Evolutionary conservation across 2,797 vertebrate species (phyloP).

Genomic region (Cottoperca gobio): DNA sequence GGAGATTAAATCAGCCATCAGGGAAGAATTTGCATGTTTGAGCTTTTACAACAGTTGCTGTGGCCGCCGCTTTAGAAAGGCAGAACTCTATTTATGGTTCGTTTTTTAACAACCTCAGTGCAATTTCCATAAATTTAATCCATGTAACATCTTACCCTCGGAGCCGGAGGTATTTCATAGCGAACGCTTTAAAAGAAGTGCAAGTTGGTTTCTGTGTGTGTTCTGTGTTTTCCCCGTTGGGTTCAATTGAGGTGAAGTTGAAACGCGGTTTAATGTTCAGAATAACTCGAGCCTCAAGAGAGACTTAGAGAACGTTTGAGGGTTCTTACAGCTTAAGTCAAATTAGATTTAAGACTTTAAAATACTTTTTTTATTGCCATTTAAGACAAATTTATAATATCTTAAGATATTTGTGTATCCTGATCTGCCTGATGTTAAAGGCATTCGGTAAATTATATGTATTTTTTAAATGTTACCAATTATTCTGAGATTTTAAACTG

Average conservation of each 20-base stretch:
- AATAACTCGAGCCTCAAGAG: neutral
- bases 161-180: conserved; percentile 17
- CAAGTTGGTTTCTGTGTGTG: conserved; percentile 6
- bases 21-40: conserved; percentile 66
- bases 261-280: neutral
- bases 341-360: too few relatives aligned
- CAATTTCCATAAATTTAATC: conserved; percentile 31
- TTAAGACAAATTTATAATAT: too few relatives aligned
- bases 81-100: conserved; percentile 4
- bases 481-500: too few relatives aligned
- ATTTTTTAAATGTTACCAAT: too few relatives aligned
- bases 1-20: conserved; percentile 51
- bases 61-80: conserved; percentile 41
- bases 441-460: too few relatives aligned
- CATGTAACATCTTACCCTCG: neutral
- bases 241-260: neutral
- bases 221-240: neutral
- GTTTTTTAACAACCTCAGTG: conserved; percentile 13
- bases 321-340: too few relatives aligned
- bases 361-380: too few relatives aligned
- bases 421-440: too few relatives aligned
- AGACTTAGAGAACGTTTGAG: neutral
- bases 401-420: too few relatives aligned
- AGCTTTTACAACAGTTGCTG: conserved; percentile 68
- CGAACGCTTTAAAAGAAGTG: conserved; percentile 21